Evolutionary conservation across 1,140 invertebrate genomes (phyloP), one percentile per base, ranked within the genome.

Genomic region (Drosophila teissieri): DNA sequence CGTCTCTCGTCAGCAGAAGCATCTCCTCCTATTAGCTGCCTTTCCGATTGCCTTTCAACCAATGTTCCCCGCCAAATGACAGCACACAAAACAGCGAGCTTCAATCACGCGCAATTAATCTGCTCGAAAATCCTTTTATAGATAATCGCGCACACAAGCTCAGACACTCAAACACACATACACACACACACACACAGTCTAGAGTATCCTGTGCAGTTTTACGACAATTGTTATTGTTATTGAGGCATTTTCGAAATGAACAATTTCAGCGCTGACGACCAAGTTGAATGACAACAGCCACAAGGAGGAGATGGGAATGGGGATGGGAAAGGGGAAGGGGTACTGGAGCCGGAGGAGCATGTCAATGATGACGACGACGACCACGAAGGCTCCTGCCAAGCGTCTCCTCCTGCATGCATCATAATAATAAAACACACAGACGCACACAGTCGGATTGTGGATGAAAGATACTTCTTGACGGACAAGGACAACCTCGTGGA

Each of bases 241-340:
- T 89, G 85, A 90, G 85, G 86, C 85, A 89, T 89, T 90, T 90
- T 86, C 85, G 86, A 89, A 89, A 90, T 90, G 85, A 90, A 90
- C 85, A 89, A 86, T 89, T 89, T 80, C 74, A 73, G 64, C 85
- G 67, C 77, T 90, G 84, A 90, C 77, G 85, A 90, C 83, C 76
- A 72, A 79, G 69, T 75, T 85, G 80, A 89, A 88, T 88, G 83
- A 89, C 80, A 89, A 89, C 67, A 75, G 76, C 57, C 70, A 63
- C 10, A 19, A 10, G 17, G 11, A 4, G 42, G 17, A 42, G 15
- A 42, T 8, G 42, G 15, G 4, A 22, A 51, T 10, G 31, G 2
- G 31, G 2, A 31, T 31, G 1, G 11, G 7, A 2, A 31, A 10
- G 1, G 11, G 14, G 11, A 24, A 4, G 24, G 15, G 10, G 60